Conservation (phyloP, 2,113 vertebrate species). For the Antennarius striatus region DNA sequence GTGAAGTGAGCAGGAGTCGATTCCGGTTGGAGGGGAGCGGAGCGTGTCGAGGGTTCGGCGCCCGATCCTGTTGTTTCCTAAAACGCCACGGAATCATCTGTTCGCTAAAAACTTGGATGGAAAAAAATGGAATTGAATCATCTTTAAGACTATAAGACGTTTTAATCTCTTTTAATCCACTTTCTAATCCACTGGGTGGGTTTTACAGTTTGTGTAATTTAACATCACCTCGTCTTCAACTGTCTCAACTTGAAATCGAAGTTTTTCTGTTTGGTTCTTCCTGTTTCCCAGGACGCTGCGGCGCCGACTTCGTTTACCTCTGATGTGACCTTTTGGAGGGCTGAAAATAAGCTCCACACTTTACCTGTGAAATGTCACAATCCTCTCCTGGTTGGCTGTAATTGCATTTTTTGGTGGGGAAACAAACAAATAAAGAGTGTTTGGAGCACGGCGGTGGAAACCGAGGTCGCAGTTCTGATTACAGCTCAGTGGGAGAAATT, state of each 20-base stretch:
- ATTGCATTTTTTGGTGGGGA: slow-evolving; percentile 33
- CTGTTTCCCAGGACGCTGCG: neutral
- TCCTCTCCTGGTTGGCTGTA: slow-evolving; percentile 33
- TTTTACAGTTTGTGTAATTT: slow-evolving; percentile 20
- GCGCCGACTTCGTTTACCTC: slow-evolving; percentile 37
- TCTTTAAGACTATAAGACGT: slow-evolving; percentile 13
- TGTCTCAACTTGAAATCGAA: slow-evolving; percentile 22
- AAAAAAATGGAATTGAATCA: neutral
- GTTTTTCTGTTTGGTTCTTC: neutral
- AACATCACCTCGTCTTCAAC: slow-evolving; percentile 5
- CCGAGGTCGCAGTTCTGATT: too few relatives aligned
- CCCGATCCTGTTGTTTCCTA: neutral
- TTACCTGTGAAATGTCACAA: slow-evolving; percentile 66
- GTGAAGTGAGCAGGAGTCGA: slow-evolving; percentile 63
- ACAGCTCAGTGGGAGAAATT: too few relatives aligned
- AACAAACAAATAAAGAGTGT: slow-evolving; percentile 1
- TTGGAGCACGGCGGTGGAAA: neutral
- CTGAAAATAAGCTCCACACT: slow-evolving; percentile 37
- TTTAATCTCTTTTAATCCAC: slow-evolving; percentile 21
- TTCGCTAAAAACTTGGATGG: neutral
- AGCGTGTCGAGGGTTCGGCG: slow-evolving; percentile 7
- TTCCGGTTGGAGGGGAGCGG: slow-evolving; percentile 43
- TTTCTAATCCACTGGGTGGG: slow-evolving; percentile 19
- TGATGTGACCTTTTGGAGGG: slow-evolving; percentile 57
- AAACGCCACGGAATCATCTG: neutral